A percentile compares a stretch with the other conserved stretches of the same genome.
Conservation (phyloP, 2,888 invertebrate species). For the Palloptera scutellata region DNA sequence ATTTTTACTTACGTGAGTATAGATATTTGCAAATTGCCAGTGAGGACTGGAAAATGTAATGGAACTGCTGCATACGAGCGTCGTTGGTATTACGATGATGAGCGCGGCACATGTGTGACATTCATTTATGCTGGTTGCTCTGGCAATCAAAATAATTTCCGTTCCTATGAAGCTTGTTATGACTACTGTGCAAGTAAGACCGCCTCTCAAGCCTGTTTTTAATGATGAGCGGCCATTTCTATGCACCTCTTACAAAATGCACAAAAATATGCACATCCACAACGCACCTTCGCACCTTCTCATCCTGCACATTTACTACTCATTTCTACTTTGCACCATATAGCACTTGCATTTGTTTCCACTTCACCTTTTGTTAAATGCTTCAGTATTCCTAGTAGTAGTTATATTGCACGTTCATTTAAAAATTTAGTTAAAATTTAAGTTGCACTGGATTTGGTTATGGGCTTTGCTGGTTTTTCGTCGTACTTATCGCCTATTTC, state of each 20-base stretch:
- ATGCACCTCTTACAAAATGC: constrained; percentile 36
- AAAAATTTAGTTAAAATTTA: no score
- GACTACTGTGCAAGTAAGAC: constrained; percentile 68
- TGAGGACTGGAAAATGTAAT: constrained; percentile 71
- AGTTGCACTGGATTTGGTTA: no score
- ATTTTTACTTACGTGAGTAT: constrained; percentile 51
- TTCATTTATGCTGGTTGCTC: constrained; percentile 89
- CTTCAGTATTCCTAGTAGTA: constrained; percentile 1
- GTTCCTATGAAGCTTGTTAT: constrained; percentile 75
- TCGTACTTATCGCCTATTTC: no score
- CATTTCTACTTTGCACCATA: constrained; percentile 23
- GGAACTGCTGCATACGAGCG: constrained; percentile 61
- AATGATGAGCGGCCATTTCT: constrained; percentile 36
- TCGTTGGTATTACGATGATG: constrained; percentile 79
- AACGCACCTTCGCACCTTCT: constrained; percentile 10
- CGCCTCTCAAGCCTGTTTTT: constrained; percentile 34
- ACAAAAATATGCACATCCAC: constrained; percentile 19
- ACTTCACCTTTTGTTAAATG: background rate
- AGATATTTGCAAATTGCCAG: constrained; percentile 73
- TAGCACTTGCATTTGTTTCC: background rate
- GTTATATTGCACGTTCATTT: constrained; percentile 23
- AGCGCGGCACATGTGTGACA: constrained; percentile 74
- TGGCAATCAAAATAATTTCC: constrained; percentile 88
- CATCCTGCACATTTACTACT: constrained; percentile 19
- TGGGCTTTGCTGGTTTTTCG: no score